Conservation (phyloP, 2,113 vertebrate species). For the Stigmatopora argus region DNA sequence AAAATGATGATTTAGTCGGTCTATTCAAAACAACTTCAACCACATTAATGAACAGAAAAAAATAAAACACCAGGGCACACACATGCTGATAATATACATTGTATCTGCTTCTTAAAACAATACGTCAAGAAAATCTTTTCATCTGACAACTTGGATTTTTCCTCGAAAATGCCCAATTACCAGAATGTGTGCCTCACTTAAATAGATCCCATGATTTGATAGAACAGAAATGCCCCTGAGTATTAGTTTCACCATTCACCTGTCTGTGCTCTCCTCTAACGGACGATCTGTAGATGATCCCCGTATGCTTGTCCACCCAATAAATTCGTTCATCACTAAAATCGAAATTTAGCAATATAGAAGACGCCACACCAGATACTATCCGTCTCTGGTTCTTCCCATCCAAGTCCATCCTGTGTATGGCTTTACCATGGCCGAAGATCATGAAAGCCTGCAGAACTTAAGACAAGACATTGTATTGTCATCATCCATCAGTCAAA, state of each 20-base stretch:
- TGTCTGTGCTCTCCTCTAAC: conserved; percentile 75
- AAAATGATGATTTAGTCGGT: neutral
- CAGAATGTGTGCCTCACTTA: neutral
- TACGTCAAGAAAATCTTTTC: neutral
- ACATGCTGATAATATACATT: neutral
- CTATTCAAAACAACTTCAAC: neutral
- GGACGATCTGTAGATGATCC: conserved; percentile 76
- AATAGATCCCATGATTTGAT: neutral
- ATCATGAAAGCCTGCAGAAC: conserved; percentile 80
- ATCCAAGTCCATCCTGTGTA: conserved; percentile 78
- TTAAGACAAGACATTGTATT: conserved; percentile 43
- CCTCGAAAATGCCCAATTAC: neutral
- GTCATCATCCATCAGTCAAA: neutral
- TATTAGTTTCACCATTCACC: conserved; percentile 65
- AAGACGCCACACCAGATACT: conserved; percentile 67
- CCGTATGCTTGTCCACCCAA: conserved; percentile 78
- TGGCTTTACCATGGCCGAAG: conserved; percentile 77
- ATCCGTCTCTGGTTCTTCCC: conserved; percentile 76
- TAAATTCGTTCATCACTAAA: conserved; percentile 76
- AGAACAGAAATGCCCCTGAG: neutral
- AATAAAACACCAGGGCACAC: neutral
- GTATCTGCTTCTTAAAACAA: neutral
- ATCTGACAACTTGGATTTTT: neutral
- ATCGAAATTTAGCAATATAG: conserved; percentile 78
- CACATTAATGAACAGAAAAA: neutral